phyloP scores from a whole-genome alignment of 30 jellyfish, hydroid and myxozoan species.

The Mastigias papua region DNA sequence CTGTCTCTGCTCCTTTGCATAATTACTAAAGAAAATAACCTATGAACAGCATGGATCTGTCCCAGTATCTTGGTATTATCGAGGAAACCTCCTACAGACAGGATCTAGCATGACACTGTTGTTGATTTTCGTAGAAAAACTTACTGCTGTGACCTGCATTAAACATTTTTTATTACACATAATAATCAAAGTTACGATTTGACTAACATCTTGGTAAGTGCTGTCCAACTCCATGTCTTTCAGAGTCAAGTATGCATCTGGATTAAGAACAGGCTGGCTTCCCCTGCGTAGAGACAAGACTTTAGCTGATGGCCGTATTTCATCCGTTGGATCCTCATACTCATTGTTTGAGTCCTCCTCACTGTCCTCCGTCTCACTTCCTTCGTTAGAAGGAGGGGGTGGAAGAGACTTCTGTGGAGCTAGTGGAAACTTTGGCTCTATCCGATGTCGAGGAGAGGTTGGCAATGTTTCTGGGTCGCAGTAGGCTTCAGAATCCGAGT shows the following conservation, averaged over 20 bases:
- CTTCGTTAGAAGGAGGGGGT: slow-evolving; percentile 54
- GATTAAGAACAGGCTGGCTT: slow-evolving; percentile 64
- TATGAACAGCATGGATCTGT: no score
- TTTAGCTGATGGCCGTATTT: slow-evolving; percentile 20
- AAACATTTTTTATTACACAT: no score
- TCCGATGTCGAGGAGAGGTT: background rate
- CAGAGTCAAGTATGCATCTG: slow-evolving; percentile 72
- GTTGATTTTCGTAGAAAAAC: no score
- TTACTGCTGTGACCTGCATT: no score
- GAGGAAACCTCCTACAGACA: no score
- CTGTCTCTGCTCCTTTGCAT: no score
- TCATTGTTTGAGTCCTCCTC: slow-evolving; percentile 59
- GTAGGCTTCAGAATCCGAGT: slow-evolving; percentile 68
- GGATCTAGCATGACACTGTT: no score
- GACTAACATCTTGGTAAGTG: slow-evolving; percentile 61
- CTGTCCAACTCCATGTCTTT: slow-evolving; percentile 38
- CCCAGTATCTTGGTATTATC: no score
- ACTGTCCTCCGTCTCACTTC: slow-evolving; percentile 36
- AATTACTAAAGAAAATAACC: no score
- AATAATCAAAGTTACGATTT: background rate
- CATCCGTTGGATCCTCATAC: slow-evolving; percentile 66
- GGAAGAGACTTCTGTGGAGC: slow-evolving; percentile 70
- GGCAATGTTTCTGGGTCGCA: slow-evolving; percentile 63
- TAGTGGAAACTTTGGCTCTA: slow-evolving; percentile 4
- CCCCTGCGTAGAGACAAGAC: slow-evolving; percentile 58